Evolutionary conservation across 2,113 vertebrate species (phyloP).

Genomic region (Colinus virginianus): DNA sequence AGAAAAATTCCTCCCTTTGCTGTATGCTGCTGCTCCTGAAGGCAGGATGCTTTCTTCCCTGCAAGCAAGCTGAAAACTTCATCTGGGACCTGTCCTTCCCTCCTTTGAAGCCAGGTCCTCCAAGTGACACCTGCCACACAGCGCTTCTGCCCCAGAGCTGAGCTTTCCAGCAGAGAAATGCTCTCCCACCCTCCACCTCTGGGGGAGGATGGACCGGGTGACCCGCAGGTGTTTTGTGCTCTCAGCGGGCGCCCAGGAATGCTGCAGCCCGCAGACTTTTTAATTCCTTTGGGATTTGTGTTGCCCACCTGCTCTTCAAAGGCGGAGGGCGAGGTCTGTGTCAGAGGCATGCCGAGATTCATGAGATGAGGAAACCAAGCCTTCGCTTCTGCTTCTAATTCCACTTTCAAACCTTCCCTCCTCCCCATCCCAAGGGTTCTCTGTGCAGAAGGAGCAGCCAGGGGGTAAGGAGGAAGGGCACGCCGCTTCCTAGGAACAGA

Average conservation of each 20-base stretch:
- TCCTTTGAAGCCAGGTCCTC: background rate
- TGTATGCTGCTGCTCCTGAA: rapidly evolving
- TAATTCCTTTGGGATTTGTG: background rate
- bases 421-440: background rate
- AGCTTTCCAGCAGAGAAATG: background rate
- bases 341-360: background rate
- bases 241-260: background rate
- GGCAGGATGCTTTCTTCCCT: conserved; percentile 31
- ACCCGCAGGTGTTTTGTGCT: conserved; percentile 5
- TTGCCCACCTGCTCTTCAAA: background rate
- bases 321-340: background rate
- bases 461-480: background rate
- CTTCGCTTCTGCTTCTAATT: background rate
- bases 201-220: background rate
- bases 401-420: background rate
- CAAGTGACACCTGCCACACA: background rate
- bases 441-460: rapidly evolving
- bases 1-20: rapidly evolving
- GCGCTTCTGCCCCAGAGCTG: background rate
- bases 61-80: background rate
- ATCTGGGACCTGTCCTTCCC: background rate
- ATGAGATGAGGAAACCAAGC: rapidly evolving
- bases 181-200: background rate
- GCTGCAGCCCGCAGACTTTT: conserved; percentile 12
- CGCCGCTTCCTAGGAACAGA: background rate